Conservation (phyloP, 2,797 vertebrate genomes). For the Ciconia nigra region DNA sequence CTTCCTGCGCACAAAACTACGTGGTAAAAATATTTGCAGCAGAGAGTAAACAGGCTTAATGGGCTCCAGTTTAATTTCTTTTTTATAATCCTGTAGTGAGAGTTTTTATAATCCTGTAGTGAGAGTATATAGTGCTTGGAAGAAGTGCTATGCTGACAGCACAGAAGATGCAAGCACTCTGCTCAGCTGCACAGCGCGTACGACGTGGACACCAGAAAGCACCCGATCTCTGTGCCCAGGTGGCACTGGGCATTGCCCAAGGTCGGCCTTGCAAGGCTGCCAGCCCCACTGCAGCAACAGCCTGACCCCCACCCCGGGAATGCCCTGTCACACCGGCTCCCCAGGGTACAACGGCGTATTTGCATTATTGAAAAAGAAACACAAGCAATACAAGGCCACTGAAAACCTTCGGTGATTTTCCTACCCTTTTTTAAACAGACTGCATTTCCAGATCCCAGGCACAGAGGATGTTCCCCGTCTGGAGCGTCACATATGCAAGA, state of each 20-base stretch:
- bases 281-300: not conserved
- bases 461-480: not conserved
- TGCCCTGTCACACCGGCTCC: not conserved
- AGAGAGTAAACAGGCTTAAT: slow-evolving; percentile 60
- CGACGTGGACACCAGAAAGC: not conserved
- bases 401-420: not conserved
- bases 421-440: slow-evolving; percentile 3
- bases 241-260: not conserved
- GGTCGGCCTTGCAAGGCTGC: not conserved
- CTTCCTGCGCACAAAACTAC: slow-evolving; percentile 43
- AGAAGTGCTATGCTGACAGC: not conserved
- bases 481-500: slow-evolving; percentile 37
- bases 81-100: slow-evolving; percentile 34
- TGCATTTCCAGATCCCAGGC: slow-evolving; percentile 23
- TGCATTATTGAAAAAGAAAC: not conserved
- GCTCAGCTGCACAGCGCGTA: fast-evolving
- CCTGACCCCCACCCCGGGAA: not conserved
- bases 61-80: slow-evolving; percentile 43
- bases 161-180: not conserved
- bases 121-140: not conserved
- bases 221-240: not conserved
- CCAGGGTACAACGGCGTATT: not conserved
- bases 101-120: slow-evolving; percentile 38
- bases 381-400: fast-evolving
- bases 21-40: slow-evolving; percentile 49